Percentiles rank a stretch among this genome's conserved stretches.
Evolutionary conservation across 2,888 invertebrate genomes (phyloP).

Genomic region (Zeuzera pyrina): DNA sequence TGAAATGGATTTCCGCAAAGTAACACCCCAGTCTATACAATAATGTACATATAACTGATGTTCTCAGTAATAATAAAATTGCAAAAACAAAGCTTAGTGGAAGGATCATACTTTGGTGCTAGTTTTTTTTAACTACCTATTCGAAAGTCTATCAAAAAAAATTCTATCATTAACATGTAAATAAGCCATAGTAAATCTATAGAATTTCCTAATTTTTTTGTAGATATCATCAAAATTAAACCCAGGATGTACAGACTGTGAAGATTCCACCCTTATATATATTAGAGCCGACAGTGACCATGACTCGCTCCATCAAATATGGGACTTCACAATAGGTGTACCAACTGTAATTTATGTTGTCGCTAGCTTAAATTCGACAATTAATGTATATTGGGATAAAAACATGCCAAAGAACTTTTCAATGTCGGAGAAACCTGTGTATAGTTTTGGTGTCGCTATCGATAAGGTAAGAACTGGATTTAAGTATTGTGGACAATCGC

Average conservation of each 20-base stretch:
- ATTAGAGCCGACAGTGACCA: constrained; percentile 67
- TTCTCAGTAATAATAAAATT: no score
- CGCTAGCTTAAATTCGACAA: constrained; percentile 49
- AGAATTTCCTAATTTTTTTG: constrained; percentile 12
- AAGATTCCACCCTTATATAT: constrained; percentile 56
- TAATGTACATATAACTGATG: no score
- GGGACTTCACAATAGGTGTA: constrained; percentile 74
- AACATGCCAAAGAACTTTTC: constrained; percentile 36
- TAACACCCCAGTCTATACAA: no score
- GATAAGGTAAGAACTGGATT: constrained; percentile 68
- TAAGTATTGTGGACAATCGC: no score
- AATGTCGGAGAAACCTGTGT: constrained; percentile 58
- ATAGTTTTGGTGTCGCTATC: constrained; percentile 74
- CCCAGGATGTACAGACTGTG: constrained; percentile 43
- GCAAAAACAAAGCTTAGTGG: no score
- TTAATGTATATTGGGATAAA: constrained; percentile 65
- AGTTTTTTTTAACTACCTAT: no score
- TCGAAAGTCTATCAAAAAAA: no score
- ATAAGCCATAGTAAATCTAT: no score
- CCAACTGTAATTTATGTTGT: constrained; percentile 74
- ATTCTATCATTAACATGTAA: no score
- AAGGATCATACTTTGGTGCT: no score
- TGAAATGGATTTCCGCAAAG: no score
- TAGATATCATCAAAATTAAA: constrained; percentile 48
- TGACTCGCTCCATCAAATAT: constrained; percentile 77